A percentile compares a stretch with the other conserved stretches of the same genome.
Evolutionary conservation across 2,888 invertebrate species (phyloP).

Genomic region (Cyclophora punctaria): DNA sequence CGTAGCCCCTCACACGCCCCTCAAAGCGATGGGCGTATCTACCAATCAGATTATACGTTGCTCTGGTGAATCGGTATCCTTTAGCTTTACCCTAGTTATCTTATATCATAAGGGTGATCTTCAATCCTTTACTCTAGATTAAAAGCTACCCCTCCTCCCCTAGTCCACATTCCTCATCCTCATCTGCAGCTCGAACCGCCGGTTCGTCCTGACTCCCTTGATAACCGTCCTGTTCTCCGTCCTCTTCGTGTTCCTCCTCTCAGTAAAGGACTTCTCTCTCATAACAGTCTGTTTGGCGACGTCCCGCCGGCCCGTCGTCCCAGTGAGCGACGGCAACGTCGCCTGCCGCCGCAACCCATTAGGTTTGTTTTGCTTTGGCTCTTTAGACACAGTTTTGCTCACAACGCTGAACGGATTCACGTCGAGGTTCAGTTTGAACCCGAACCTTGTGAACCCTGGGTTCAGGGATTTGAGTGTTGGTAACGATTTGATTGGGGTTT

Average conservation of each 20-base stretch:
- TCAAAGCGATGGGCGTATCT: too few species aligned
- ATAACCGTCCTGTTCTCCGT: conserved; percentile 66
- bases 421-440: conserved; percentile 62
- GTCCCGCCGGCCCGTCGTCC: conserved; percentile 35
- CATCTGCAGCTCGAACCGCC: conserved; percentile 84
- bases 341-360: conserved; percentile 24
- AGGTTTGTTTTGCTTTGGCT: conserved; percentile 22
- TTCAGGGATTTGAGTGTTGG: conserved; percentile 34
- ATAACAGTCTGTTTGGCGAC: conserved; percentile 46
- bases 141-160: neutral
- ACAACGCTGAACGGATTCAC: conserved; percentile 56
- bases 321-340: conserved; percentile 38
- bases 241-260: conserved; percentile 40
- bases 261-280: conserved; percentile 53
- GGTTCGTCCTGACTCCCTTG: conserved; percentile 81
- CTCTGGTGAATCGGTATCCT: too few species aligned
- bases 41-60: too few species aligned
- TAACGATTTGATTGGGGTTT: conserved; percentile 30
- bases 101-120: too few species aligned
- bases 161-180: conserved; percentile 70
- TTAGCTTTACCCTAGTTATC: too few species aligned
- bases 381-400: conserved; percentile 23
- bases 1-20: too few species aligned
- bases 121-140: neutral
- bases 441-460: conserved; percentile 60